Percentiles rank a stretch among this genome's conserved stretches.
Evolutionary conservation across 2,888 invertebrate species (phyloP).

Genomic region (Sinodicranocentrus sp.): DNA sequence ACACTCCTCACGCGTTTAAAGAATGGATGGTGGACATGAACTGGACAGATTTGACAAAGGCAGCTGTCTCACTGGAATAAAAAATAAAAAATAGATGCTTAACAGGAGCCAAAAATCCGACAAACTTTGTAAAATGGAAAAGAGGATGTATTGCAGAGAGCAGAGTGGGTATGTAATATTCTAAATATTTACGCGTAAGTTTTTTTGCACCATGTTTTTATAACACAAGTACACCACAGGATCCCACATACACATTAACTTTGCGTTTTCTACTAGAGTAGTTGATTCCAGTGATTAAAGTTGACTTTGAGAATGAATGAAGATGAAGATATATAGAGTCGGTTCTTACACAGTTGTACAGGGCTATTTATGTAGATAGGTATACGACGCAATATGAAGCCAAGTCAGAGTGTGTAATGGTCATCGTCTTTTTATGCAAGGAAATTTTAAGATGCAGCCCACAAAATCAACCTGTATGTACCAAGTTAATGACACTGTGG

Average conservation of each 20-base stretch:
- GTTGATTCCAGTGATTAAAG: conserved; percentile 37
- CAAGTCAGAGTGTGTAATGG: not conserved
- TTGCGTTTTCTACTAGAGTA: not conserved
- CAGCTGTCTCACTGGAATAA: too few relatives aligned
- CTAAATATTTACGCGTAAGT: too few relatives aligned
- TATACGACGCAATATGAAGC: not conserved
- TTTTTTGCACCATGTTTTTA: not conserved
- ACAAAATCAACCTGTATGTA: not conserved
- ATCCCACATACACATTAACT: not conserved
- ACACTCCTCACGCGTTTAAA: too few relatives aligned
- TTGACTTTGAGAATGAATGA: conserved; percentile 29
- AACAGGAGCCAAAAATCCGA: too few relatives aligned
- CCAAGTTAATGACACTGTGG: not conserved
- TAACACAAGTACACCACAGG: not conserved
- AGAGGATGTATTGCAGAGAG: too few relatives aligned
- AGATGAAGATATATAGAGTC: conserved; percentile 31
- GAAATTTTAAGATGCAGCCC: conserved; percentile 1
- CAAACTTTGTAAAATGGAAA: too few relatives aligned
- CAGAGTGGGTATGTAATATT: too few relatives aligned
- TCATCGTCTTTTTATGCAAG: not conserved
- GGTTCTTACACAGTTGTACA: conserved; percentile 15
- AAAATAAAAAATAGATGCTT: too few relatives aligned
- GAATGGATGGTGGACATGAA: too few relatives aligned
- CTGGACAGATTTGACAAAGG: too few relatives aligned
- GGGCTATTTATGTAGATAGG: not conserved